These are phyloP conservation scores for Clarias macrocephalus DNA, from an alignment of 2,113 vertebrate species.

Conservation along the genomic window DNA sequence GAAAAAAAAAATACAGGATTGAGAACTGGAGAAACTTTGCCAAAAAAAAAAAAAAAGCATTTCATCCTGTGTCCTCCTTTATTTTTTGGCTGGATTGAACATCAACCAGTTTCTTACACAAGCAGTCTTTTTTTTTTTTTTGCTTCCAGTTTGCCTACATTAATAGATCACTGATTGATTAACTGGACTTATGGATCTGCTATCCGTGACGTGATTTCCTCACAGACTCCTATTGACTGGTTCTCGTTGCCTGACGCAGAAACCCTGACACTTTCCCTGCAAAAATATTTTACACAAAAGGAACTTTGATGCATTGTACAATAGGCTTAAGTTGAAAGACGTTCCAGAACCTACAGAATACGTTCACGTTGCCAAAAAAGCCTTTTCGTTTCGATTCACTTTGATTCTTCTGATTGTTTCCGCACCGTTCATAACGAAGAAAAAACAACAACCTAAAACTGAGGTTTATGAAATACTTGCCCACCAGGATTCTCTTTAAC, in stretches of 20 bases:
- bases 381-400: not conserved
- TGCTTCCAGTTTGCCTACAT: not conserved
- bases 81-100: not conserved
- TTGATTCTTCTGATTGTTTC: not conserved
- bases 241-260: not conserved
- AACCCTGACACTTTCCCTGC: not conserved
- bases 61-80: not conserved
- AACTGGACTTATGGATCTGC: not conserved
- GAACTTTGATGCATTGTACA: not conserved
- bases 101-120: not conserved
- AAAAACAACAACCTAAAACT: not conserved
- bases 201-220: not conserved
- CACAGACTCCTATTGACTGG: too few relatives aligned
- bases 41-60: not conserved
- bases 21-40: not conserved
- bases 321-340: not conserved
- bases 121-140: not conserved
- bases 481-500: not conserved
- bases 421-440: not conserved
- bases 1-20: not conserved
- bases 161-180: not conserved
- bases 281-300: not conserved
- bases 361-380: not conserved
- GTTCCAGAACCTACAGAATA: not conserved
- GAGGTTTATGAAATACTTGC: not conserved